Base-by-base conservation (phyloP, 2,888 invertebrate genomes). In the Megaustenia siamemsis region DNA sequence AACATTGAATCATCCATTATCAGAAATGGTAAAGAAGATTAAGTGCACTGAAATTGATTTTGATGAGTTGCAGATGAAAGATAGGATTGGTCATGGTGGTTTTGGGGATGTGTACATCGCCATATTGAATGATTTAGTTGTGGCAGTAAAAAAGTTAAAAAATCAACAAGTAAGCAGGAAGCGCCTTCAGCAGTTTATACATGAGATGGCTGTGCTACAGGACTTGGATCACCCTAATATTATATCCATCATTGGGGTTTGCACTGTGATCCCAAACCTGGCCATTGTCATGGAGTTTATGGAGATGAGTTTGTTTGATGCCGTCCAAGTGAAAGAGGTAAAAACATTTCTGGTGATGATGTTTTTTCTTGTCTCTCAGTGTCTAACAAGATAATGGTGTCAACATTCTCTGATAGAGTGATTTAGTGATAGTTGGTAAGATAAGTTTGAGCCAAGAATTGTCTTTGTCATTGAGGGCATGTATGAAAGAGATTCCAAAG, bases 201-300 rank as follows among this genome's bases (percentile, higher is more conserved):
- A 49, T 28, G 80, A 80, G 35, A 49, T 80, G 43, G 21, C 32
- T 60, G 15, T 80, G 45, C 68, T 68, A 24, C 15, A 38, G 4
- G 32, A 45, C 8, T 49, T 80, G 45, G 40, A 68, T 24, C 66
- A 80, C n/a, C 38, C 40, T 15, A 80, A 80, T 56, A 80, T 80
- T 35, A 32, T 68, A 6, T 40, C 40, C 21, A 68, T 80, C 28
- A 5, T 80, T 3, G 80, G 80, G 24, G 66, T 49, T 35, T 80
- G 80, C 32, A 45, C 21, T 80, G 45, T 68, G 21, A 12, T 32
- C 5, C 80, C 80, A 66, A 66, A 80, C 24, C 38, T 80, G 12
- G 68, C 80, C 35, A 80, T 80, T 68, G 49, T 80, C n/a, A 80
- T 80, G 80, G 80, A 80, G 49, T 45, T 24, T 32, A 80, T 80